Evolutionary conservation across 1,140 invertebrate species (phyloP), one percentile per base, ranked within the genome.

Genomic region (Drosophila sp.): DNA sequence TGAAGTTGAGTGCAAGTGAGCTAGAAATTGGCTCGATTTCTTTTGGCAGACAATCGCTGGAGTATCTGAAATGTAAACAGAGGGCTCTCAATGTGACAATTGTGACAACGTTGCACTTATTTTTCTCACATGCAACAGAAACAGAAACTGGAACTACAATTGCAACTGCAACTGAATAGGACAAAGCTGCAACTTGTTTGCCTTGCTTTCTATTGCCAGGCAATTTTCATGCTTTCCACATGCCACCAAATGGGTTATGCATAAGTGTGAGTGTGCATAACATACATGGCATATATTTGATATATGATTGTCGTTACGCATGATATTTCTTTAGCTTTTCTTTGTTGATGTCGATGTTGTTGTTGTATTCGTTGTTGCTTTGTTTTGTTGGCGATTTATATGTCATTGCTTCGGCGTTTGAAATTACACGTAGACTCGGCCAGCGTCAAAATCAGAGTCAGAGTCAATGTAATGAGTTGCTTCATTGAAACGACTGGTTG

Each of bases 331-430:
- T 21, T 11, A 50, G 18, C 4, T 38, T 2, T 50, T 41, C 21
- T 25, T 72, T n/a, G n/a, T n/a, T n/a, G n/a, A n/a, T n/a, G n/a
- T n/a, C n/a, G n/a, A n/a, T n/a, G n/a, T n/a, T n/a, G n/a, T n/a
- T n/a, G n/a, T 75, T 76, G 51, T 63, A 29, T n/a, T 34, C 11
- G 27, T 25, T 57, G 32, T 46, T 29, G 21, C 4, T 21, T 21
- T 21, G 21, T 21, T 21, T 21, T 21, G 11, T 18, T 36, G 32
- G 51, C 75, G 71, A 71, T 82, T 82, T 82, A 66, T 82, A 71
- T 83, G 80, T 83, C 80, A 82, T 82, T 82, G 80, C 83, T 82
- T 83, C 51, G 80, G 64, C 58, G 76, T 79, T 76, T 79, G 80
- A 71, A 82, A 82, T 82, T 82, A 82, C 80, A 74, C 70, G 27